Conservation (phyloP, 2,797 vertebrate species). For the Distichodus sexfasciatus region DNA sequence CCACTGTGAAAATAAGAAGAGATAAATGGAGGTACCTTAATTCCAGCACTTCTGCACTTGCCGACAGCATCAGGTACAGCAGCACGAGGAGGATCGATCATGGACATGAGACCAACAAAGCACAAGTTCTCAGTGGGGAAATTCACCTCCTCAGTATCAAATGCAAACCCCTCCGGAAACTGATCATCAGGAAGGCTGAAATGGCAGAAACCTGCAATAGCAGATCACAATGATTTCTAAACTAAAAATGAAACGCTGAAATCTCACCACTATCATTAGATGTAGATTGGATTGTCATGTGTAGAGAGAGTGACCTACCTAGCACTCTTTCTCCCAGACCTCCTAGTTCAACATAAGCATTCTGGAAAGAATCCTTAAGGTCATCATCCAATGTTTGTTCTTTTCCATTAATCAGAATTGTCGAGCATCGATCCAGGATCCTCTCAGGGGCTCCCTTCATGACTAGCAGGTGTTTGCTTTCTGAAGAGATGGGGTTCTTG, state of each 20-base stretch:
- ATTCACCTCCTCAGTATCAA: constrained; percentile 89
- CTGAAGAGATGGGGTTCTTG: constrained; percentile 79
- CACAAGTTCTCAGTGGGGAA: constrained; percentile 93
- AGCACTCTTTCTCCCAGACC: constrained; percentile 93
- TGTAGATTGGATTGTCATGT: not conserved
- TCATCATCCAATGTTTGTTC: constrained; percentile 87
- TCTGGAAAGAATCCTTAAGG: constrained; percentile 91
- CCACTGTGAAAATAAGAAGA: no score
- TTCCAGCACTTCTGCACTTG: constrained; percentile 94
- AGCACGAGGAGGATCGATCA: constrained; percentile 95
- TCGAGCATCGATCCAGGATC: constrained; percentile 90
- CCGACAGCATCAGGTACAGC: constrained; percentile 94
- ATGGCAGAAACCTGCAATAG: constrained; percentile 86
- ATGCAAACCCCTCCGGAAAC: constrained; percentile 87
- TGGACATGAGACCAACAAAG: constrained; percentile 92
- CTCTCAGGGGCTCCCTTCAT: constrained; percentile 97
- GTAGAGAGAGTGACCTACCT: constrained; percentile 62
- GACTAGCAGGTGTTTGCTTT: constrained; percentile 86
- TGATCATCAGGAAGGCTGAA: constrained; percentile 83
- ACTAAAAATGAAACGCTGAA: no score
- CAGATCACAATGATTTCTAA: not conserved
- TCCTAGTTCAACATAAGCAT: constrained; percentile 90
- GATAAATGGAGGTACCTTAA: constrained; percentile 78
- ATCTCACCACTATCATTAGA: no score
- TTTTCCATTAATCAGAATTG: constrained; percentile 87